phyloP scores from a whole-genome alignment of 2,797 vertebrate species.

The Microctenopoma lineatum region DNA sequence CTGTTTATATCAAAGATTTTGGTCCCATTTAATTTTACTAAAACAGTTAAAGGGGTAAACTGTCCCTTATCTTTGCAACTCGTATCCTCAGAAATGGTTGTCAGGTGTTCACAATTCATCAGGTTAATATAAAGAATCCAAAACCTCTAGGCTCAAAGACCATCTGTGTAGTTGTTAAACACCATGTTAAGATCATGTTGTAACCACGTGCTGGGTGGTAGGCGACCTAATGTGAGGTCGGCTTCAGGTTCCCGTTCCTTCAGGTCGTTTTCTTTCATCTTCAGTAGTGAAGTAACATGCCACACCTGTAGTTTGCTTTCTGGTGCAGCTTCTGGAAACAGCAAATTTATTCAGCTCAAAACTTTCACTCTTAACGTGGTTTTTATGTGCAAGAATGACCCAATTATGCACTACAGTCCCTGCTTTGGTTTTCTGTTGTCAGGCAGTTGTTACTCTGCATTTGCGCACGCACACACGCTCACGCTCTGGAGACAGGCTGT shows the following conservation, averaged over 20 bases:
- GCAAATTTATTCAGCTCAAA: background rate
- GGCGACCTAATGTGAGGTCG: background rate
- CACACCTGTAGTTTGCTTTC: no score
- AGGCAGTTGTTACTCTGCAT: constrained; percentile 24
- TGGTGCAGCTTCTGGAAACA: no score
- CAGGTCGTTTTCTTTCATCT: no score
- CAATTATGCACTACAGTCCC: constrained; percentile 42
- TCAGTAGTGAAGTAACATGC: no score
- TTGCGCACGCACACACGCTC: constrained; percentile 3
- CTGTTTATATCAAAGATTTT: constrained; percentile 72
- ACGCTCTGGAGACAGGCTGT: constrained; percentile 57
- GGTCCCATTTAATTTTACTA: constrained; percentile 24
- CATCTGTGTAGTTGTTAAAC: constrained; percentile 80
- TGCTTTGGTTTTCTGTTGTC: constrained; percentile 42
- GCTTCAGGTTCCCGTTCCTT: no score
- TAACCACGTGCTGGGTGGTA: background rate
- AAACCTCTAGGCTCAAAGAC: constrained; percentile 80
- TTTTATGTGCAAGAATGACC: constrained; percentile 23
- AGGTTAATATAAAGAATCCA: constrained; percentile 73
- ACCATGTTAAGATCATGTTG: constrained; percentile 51
- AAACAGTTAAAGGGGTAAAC: constrained; percentile 37
- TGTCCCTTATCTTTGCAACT: constrained; percentile 45
- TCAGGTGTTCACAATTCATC: constrained; percentile 66
- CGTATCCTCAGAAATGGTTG: constrained; percentile 61
- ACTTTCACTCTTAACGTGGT: constrained; percentile 14